These are phyloP conservation scores for Catocala sponsa DNA, from an alignment of 2,888 invertebrate species.

Conservation along the genomic window DNA sequence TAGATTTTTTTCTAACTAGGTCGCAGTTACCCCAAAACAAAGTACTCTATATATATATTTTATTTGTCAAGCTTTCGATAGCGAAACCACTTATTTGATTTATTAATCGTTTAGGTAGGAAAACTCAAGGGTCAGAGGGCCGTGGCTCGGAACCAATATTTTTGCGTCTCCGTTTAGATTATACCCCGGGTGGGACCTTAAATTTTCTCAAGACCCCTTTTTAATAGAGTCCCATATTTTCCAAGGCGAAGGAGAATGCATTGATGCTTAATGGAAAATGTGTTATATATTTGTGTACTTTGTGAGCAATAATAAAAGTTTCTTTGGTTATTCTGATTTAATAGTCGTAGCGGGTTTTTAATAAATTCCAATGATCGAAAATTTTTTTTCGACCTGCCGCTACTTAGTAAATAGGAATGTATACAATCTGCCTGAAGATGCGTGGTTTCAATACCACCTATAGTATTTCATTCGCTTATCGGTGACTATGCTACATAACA, in stretches of 20 bases:
- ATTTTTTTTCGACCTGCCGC: too few relatives aligned
- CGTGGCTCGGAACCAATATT: slow-evolving; percentile 30
- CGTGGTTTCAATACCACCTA: too few relatives aligned
- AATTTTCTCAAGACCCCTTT: slow-evolving; percentile 34
- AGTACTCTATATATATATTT: slow-evolving; percentile 9
- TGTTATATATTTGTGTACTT: too few relatives aligned
- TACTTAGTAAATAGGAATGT: too few relatives aligned
- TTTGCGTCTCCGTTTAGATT: slow-evolving; percentile 38
- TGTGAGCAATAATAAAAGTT: too few relatives aligned
- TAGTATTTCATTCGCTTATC: too few relatives aligned
- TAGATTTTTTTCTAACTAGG: background rate
- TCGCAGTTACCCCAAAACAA: slow-evolving; percentile 15
- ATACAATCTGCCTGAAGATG: too few relatives aligned
- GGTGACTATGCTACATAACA: too few relatives aligned
- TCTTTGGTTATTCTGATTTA: too few relatives aligned
- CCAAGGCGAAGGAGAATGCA: slow-evolving; percentile 17
- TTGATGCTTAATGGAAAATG: slow-evolving; percentile 15
- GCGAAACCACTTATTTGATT: slow-evolving; percentile 42
- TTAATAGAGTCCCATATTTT: slow-evolving; percentile 39
- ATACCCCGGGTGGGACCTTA: slow-evolving; percentile 27
- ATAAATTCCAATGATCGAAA: too few relatives aligned
- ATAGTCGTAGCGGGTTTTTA: too few relatives aligned
- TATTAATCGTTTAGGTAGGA: slow-evolving; percentile 46
- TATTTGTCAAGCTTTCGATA: slow-evolving; percentile 38
- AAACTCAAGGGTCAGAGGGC: slow-evolving; percentile 37